Evolutionary conservation across 2,113 vertebrate genomes (phyloP), one percentile per base, ranked within the genome.

Genomic region (Pseudois nayaur): DNA sequence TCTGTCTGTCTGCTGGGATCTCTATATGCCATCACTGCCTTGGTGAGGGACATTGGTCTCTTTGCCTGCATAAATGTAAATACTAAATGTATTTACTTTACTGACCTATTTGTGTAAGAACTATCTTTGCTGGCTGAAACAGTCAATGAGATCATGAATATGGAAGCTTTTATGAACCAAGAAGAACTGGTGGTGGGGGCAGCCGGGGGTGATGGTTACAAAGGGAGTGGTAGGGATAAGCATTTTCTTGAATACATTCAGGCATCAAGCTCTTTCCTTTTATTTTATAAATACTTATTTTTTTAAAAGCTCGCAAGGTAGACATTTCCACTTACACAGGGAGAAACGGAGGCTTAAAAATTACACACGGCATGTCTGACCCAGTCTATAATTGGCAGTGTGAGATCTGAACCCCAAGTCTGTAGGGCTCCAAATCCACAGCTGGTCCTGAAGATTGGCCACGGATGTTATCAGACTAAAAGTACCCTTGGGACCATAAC

Each of bases 31-130:
- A 50, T 62, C 45, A 2, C 29, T 76, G 16, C 45, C 43, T 88
- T 57, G 12, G 14, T 79, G 54, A 92, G 43, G 33, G 29, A 33
- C 25, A 36, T 0, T 8, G 81, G 60, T 71, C 78, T 50, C 83
- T 90, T 78, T 62, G 74, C 43, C 54, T 85, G 15, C 57, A 25
- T 57, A 50, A 84, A 82, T 67, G 79, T 81, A 92, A 93, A 88
- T 55, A 62, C 64, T 87, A 54, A 93, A 52, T 33, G 8, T 48
- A 33, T 96, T 94, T 88, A 45, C 76, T 59, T 76, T 76, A 52
- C 81, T 95, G 79, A 81, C 59, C 59, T 94, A 60, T 74, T 83
- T 95, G 60, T 59, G 19, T 54, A 89, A 89, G 82, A 94, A 89
- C 71, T 50, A 23, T 43, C 52, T 91, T 87, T 91, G 86, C 78